Evolutionary conservation across 2,113 vertebrate genomes (phyloP).

Genomic region (Taxidea taxus): DNA sequence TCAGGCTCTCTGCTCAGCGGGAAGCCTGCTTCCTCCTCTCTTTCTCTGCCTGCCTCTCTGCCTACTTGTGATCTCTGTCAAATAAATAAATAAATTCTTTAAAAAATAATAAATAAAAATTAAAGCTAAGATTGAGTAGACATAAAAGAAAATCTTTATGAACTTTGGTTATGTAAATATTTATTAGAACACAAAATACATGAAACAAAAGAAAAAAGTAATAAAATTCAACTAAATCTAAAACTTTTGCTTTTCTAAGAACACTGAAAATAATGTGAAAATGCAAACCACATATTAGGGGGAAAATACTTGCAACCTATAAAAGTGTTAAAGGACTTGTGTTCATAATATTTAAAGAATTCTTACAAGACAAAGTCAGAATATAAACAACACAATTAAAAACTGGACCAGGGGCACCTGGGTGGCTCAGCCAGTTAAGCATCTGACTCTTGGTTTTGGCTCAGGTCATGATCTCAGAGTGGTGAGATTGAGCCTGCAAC

Average conservation of each 20-base stretch:
- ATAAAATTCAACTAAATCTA: slow-evolving; percentile 4
- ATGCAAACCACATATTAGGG: not conserved
- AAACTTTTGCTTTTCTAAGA: not conserved
- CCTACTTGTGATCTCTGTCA: too few species aligned
- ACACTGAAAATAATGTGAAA: not conserved
- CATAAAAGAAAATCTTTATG: not conserved
- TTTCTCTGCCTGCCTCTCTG: too few species aligned
- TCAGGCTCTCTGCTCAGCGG: too few species aligned
- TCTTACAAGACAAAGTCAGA: not conserved
- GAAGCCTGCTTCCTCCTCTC: too few species aligned
- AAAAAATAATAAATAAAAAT: too few species aligned
- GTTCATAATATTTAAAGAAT: not conserved
- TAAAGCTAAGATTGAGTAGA: not conserved
- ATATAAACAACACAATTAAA: not conserved
- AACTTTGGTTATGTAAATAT: not conserved
- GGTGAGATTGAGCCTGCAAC: too few species aligned
- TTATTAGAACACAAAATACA: not conserved
- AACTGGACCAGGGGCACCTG: not conserved
- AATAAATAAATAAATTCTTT: too few species aligned
- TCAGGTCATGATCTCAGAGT: not conserved
- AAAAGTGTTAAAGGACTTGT: not conserved
- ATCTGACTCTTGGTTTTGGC: not conserved
- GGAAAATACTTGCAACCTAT: not conserved
- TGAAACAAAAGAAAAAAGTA: not conserved
- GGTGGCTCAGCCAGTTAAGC: not conserved